These are phyloP conservation scores for Aromia moschata DNA, from an alignment of 2,888 invertebrate genomes.

Conservation along the genomic window DNA sequence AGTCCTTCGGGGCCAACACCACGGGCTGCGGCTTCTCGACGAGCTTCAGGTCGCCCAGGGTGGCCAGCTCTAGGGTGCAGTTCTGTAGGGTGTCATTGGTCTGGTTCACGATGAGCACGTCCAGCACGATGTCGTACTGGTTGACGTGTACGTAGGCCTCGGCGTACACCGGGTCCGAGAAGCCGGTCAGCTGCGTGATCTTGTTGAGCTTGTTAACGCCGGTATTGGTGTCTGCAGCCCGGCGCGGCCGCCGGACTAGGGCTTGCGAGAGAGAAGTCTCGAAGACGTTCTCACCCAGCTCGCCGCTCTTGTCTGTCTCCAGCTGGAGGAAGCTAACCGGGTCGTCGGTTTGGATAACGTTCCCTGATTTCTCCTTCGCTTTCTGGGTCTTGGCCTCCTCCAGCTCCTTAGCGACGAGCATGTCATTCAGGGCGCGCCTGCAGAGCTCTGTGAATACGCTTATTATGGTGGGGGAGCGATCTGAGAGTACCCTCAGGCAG, in stretches of 20 bases:
- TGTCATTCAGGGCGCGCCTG: constrained; percentile 80
- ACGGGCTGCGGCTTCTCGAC: constrained; percentile 97
- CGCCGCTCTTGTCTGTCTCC: constrained; percentile 66
- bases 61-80: constrained; percentile 96
- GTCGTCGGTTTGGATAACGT: constrained; percentile 84
- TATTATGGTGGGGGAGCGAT: constrained; percentile 73
- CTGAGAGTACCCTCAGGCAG: constrained; percentile 79
- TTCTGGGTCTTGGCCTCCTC: constrained; percentile 72
- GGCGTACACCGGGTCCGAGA: constrained; percentile 99
- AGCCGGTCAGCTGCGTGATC: constrained; percentile 93
- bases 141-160: constrained; percentile 99
- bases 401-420: constrained; percentile 82
- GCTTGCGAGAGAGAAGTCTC: constrained; percentile 93
- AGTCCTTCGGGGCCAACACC: constrained; percentile 96
- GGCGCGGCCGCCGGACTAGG: constrained; percentile 69
- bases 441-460: constrained; percentile 79
- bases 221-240: constrained; percentile 63
- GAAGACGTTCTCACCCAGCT: constrained; percentile 82
- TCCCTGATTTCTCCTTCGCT: constrained; percentile 74
- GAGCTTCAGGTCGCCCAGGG: constrained; percentile 95
- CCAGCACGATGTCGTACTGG: constrained; percentile 97
- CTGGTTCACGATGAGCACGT: constrained; percentile 98
- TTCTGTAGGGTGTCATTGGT: constrained; percentile 98
- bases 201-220: constrained; percentile 73
- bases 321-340: constrained; percentile 86